Percentiles rank a stretch among this genome's conserved stretches.
phyloP scores from a whole-genome alignment of 2,888 invertebrate species.

The Uropetala carovei region DNA sequence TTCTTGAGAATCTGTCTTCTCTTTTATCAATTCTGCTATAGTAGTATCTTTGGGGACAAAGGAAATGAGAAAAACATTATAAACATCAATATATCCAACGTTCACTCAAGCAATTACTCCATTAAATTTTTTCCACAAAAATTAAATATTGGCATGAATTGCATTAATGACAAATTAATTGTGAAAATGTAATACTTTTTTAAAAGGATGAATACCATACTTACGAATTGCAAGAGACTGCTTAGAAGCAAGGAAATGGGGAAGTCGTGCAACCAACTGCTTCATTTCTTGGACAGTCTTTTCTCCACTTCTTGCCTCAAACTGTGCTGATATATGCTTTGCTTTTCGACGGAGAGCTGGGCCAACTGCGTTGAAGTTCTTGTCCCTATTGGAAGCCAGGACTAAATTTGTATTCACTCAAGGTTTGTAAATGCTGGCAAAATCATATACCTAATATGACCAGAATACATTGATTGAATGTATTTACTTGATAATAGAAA shows the following conservation, averaged over 20 bases:
- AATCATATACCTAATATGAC: too few species aligned
- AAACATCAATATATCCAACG: too few species aligned
- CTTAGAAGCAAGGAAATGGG: constrained; percentile 90
- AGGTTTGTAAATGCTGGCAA: too few species aligned
- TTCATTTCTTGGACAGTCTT: constrained; percentile 97
- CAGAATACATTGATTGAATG: too few species aligned
- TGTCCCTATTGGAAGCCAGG: constrained; percentile 80
- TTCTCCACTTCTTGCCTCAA: constrained; percentile 86
- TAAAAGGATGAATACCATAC: constrained; percentile 68
- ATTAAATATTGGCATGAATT: too few species aligned
- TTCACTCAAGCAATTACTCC: too few species aligned
- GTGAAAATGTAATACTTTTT: too few species aligned
- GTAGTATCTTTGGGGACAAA: constrained; percentile 84
- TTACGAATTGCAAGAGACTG: constrained; percentile 86
- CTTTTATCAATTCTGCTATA: constrained; percentile 95
- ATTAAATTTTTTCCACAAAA: too few species aligned
- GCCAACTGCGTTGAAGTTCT: constrained; percentile 94
- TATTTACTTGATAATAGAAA: constrained; percentile 36
- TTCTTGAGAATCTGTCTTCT: constrained; percentile 84
- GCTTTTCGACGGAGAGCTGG: constrained; percentile 90
- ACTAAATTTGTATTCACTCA: too few species aligned
- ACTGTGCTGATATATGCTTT: constrained; percentile 88
- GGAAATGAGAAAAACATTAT: constrained; percentile 1
- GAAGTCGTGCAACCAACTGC: constrained; percentile 92
- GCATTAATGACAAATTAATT: too few species aligned